phyloP scores from a whole-genome alignment of 2,113 vertebrate genomes.

The Ibidorhyncha struthersii region DNA sequence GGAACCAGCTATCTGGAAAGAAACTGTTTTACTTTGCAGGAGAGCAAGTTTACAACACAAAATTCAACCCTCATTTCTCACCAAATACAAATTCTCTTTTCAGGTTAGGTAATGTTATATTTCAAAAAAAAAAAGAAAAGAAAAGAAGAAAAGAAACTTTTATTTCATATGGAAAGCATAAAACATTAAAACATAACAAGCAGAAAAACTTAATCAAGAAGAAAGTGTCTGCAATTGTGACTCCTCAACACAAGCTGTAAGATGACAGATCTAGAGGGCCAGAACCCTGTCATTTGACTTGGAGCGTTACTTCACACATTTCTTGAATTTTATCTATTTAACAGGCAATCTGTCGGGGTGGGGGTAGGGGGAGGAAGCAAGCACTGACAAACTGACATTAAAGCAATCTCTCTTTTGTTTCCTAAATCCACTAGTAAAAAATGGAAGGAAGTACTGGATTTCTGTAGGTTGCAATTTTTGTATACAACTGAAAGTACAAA shows the following conservation, averaged over 20 bases:
- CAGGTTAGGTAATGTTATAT: background rate
- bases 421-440: background rate
- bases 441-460: background rate
- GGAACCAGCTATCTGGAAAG: background rate
- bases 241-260: background rate
- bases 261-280: background rate
- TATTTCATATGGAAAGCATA: background rate
- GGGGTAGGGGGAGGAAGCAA: no score
- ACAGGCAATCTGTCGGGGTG: background rate
- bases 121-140: background rate
- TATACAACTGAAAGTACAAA: background rate
- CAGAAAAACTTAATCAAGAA: background rate
- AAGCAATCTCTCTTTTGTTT: background rate
- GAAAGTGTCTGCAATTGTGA: background rate
- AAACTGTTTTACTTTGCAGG: background rate
- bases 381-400: background rate
- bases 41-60: background rate
- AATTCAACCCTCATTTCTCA: background rate
- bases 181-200: background rate
- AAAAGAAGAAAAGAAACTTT: background rate
- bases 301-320: background rate
- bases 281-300: slow-evolving; percentile 28
- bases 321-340: background rate
- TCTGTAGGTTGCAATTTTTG: background rate
- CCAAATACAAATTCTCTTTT: background rate